Evolutionary conservation across 2,113 vertebrate genomes (phyloP).

Genomic region (Coturnix japonica): DNA sequence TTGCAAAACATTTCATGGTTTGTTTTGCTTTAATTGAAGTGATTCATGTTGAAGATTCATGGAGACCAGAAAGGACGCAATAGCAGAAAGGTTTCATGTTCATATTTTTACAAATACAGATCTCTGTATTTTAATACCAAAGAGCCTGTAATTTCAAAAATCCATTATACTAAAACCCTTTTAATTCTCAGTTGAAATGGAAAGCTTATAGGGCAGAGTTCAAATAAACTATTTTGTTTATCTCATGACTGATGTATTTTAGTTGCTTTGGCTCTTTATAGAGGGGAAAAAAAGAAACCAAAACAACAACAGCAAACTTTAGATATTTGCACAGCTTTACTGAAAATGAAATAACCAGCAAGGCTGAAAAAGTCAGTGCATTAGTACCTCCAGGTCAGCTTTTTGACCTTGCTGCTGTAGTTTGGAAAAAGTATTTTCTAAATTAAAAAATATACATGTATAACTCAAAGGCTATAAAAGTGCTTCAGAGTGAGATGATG

Average conservation of each 20-base stretch:
- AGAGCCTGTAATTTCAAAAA: constrained; percentile 28
- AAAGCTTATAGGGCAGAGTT: constrained; percentile 20
- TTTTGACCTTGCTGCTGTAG: background rate
- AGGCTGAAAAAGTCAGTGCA: background rate
- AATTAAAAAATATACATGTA: background rate
- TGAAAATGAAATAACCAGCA: background rate
- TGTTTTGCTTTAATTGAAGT: constrained; percentile 27
- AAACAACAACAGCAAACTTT: background rate
- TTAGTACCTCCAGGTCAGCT: background rate
- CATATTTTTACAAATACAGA: background rate
- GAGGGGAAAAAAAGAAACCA: background rate
- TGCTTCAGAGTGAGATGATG: background rate
- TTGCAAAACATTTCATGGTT: constrained; percentile 17
- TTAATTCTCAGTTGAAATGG: constrained; percentile 30
- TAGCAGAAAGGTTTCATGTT: background rate
- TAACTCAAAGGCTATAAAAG: background rate
- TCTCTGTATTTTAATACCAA: constrained; percentile 22
- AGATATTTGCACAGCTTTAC: constrained; percentile 20
- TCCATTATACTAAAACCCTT: constrained; percentile 16
- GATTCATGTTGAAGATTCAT: background rate
- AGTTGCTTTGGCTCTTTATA: background rate
- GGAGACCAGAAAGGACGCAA: background rate
- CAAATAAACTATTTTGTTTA: constrained; percentile 48
- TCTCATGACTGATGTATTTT: background rate
- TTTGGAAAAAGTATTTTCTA: background rate